Evolutionary conservation across 2,797 vertebrate genomes (phyloP).

Genomic region (Ispidina lecontei): DNA sequence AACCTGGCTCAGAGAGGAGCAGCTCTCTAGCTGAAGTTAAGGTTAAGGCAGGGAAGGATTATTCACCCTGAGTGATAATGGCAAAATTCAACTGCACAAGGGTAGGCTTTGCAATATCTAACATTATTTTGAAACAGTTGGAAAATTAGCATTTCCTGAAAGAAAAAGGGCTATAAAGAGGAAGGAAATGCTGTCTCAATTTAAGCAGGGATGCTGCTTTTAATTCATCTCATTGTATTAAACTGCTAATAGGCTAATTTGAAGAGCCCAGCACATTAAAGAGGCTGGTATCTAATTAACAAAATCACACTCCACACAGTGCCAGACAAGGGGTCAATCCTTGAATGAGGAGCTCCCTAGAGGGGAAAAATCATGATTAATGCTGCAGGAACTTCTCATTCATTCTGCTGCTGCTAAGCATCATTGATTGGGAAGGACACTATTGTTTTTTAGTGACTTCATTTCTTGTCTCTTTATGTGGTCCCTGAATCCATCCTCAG

Average conservation of each 20-base stretch:
- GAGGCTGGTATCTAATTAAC: conserved; percentile 34
- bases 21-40: not conserved
- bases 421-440: not conserved
- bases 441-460: not conserved
- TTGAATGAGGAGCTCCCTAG: conserved; percentile 15
- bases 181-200: not conserved
- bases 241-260: conserved; percentile 22
- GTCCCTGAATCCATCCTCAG: not conserved
- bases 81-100: not conserved
- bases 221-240: conserved; percentile 23
- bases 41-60: not conserved
- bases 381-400: not conserved
- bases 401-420: not conserved
- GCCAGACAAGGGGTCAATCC: conserved; percentile 5
- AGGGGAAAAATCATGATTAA: conserved; percentile 5
- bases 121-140: not conserved
- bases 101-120: not conserved
- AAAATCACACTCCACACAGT: not conserved
- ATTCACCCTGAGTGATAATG: not conserved
- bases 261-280: not conserved
- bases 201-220: not conserved
- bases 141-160: not conserved
- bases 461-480: not conserved
- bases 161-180: not conserved
- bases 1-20: not conserved